A percentile compares a stretch with the other conserved stretches of the same genome.
Conservation (phyloP, 2,113 vertebrate genomes). For the Apistogramma diplotaenia region DNA sequence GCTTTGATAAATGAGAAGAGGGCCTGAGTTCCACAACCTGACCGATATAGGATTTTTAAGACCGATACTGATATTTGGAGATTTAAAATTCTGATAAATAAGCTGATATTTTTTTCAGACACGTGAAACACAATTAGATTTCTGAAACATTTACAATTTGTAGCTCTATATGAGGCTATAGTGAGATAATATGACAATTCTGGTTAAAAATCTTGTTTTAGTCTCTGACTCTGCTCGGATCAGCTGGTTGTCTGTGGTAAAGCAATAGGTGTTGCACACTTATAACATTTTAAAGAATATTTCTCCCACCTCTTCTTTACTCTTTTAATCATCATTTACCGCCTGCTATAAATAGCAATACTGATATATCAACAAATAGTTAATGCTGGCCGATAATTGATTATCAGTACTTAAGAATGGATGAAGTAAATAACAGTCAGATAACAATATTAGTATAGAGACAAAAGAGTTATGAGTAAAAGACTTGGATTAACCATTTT, state of each 20-base stretch:
- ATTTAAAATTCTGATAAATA: neutral
- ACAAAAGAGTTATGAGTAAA: neutral
- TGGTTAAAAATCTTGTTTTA: neutral
- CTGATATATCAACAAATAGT: neutral
- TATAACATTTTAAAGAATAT: neutral
- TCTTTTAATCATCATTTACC: neutral
- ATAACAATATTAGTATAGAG: neutral
- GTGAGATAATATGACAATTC: neutral
- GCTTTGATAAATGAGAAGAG: neutral
- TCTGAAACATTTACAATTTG: neutral
- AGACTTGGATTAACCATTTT: neutral
- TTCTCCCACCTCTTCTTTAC: neutral
- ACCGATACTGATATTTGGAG: fast-evolving
- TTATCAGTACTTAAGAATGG: neutral
- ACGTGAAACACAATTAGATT: neutral
- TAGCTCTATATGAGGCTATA: neutral
- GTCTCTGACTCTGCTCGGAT: neutral
- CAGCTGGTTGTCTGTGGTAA: neutral
- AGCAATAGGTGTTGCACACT: neutral
- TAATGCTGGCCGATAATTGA: neutral
- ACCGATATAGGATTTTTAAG: neutral
- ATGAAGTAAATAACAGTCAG: too few relatives aligned
- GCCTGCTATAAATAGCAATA: neutral
- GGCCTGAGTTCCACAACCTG: neutral
- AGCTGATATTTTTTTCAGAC: neutral